Evolutionary conservation across 2,113 vertebrate genomes (phyloP).

Genomic region (Chascanopsetta lugubris): DNA sequence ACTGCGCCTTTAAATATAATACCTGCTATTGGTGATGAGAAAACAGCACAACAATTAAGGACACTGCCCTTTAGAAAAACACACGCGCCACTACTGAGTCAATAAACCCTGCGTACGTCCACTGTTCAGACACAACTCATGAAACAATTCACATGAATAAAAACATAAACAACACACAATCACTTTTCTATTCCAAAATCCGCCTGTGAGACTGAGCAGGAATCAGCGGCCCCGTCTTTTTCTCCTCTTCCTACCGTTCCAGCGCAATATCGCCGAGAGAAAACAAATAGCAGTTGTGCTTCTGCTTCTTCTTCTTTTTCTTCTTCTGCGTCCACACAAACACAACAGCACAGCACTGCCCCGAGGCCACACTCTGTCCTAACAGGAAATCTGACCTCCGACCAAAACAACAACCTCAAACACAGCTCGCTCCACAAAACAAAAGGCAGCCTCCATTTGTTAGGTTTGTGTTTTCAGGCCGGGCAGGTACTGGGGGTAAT

Average conservation of each 20-base stretch:
- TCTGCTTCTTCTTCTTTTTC: too few species aligned
- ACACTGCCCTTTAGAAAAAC: neutral
- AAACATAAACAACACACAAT: neutral
- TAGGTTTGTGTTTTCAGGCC: neutral
- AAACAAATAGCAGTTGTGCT: constrained; percentile 75
- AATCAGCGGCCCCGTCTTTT: constrained; percentile 21
- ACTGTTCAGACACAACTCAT: neutral
- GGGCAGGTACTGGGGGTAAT: constrained; percentile 22
- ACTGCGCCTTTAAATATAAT: too few species aligned
- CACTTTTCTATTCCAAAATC: neutral
- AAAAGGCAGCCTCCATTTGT: constrained; percentile 44
- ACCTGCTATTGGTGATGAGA: neutral
- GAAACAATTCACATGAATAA: neutral
- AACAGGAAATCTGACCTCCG: constrained; percentile 75
- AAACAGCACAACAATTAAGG: neutral
- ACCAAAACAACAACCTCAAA: constrained; percentile 65
- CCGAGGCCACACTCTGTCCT: constrained; percentile 54
- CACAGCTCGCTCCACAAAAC: constrained; percentile 53
- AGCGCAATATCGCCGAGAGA: constrained; percentile 57
- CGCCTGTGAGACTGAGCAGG: neutral
- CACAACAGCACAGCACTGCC: constrained; percentile 64
- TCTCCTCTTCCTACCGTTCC: constrained; percentile 42
- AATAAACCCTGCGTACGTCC: neutral
- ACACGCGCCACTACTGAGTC: neutral
- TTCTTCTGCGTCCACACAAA: constrained; percentile 70